Evolutionary conservation across 1,140 invertebrate genomes (phyloP).

Genomic region (Caenorhabditis elegans): DNA sequence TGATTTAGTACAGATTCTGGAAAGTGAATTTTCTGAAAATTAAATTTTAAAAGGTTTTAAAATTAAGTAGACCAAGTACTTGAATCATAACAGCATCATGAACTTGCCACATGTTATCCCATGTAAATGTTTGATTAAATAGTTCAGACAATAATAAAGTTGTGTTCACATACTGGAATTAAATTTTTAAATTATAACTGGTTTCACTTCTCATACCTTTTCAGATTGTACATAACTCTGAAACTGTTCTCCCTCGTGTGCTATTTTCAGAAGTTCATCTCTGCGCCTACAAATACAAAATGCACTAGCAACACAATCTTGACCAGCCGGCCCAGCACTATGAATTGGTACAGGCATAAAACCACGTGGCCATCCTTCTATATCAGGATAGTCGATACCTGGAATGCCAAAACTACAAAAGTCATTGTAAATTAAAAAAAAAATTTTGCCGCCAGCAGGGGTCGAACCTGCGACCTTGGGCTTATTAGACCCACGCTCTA

Average conservation of each 20-base stretch:
- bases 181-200: background rate
- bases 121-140: slow-evolving; percentile 10
- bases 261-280: background rate
- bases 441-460: slow-evolving; percentile 61
- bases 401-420: no score
- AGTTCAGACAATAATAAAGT: background rate
- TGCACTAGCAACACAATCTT: slow-evolving; percentile 32
- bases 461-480: slow-evolving; percentile 67
- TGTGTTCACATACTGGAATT: background rate
- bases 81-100: background rate
- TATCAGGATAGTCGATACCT: background rate
- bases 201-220: background rate
- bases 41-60: no score
- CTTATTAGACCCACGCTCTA: slow-evolving; percentile 67
- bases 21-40: background rate
- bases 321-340: background rate
- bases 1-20: background rate
- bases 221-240: background rate
- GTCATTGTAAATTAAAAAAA: background rate
- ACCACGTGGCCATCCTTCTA: slow-evolving; percentile 33
- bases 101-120: background rate
- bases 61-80: background rate
- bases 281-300: background rate
- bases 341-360: slow-evolving; percentile 42
- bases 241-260: background rate